Base-by-base conservation (phyloP, 2,113 vertebrate genomes). In the Vulpes vulpes region DNA sequence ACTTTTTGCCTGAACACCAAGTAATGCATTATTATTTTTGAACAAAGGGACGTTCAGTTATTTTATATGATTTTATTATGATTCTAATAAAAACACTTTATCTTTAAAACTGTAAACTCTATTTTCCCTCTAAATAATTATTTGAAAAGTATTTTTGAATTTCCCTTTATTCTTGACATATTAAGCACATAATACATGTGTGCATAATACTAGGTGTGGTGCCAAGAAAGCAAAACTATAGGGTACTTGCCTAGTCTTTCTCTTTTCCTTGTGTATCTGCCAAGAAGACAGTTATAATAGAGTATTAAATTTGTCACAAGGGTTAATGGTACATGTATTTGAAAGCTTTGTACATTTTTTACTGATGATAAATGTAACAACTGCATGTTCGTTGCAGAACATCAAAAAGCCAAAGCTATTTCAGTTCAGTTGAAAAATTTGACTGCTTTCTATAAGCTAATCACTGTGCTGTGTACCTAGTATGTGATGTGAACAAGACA, bases 91-190 rank as follows among this genome's bases (percentile, higher is more conserved):
- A 88, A 78, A 57, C 22, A 38, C 7, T 78, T 82, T 60, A 71
- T 22, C 20, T 86, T 95, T 3, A 83, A 73, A 95, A 55, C 35
- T 51, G 81, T 67, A 76, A 69, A 3, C 22, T 17, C 89, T 43
- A 65, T 69, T 89, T 94, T 92, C 19, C 64, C 80, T 25, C 59
- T 38, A 59, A 80, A 94, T 71, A 95, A 73, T 67, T 53, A 16
- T 62, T 71, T 96, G 43, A 30, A 59, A 92, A 22, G 23, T 30
- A 38, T 60, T 71, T 89, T 87, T 74, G 14, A 93, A 65, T 95
- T 80, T 85, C 38, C 90, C 74, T 92, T 82, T 94, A 20, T 82
- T 87, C 27, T 79, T 73, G 69, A 30, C 8, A 38, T 78, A 62
- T 82, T 69, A 92, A 84, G 55, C 49, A 22, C 1, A 2, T 81